These are phyloP conservation scores for Macrotis lagotis DNA, from an alignment of 2,113 vertebrate genomes.

Conservation along the genomic window DNA sequence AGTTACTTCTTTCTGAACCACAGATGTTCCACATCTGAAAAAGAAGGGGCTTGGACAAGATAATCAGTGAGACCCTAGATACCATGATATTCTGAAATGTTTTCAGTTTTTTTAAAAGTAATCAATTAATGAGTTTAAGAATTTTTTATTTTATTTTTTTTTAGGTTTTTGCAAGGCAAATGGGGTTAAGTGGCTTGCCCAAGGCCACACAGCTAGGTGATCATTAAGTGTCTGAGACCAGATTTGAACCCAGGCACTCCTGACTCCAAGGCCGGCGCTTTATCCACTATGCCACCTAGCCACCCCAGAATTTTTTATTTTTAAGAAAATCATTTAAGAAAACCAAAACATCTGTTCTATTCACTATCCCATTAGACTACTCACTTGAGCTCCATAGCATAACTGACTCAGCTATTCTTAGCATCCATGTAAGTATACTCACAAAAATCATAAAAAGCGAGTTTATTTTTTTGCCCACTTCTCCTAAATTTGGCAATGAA, in stretches of 20 bases:
- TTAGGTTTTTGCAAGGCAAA: no score
- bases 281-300: no score
- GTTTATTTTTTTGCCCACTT: background rate
- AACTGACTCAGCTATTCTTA: background rate
- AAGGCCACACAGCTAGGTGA: no score
- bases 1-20: background rate
- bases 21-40: background rate
- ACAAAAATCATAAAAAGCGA: background rate
- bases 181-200: no score
- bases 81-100: background rate
- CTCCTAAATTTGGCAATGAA: background rate
- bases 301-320: no score
- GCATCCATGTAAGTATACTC: background rate
- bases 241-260: no score
- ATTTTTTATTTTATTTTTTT: no score
- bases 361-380: background rate
- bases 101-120: background rate
- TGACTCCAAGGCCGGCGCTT: no score
- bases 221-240: no score
- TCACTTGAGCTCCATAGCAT: background rate
- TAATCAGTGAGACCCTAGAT: background rate
- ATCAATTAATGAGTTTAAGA: background rate
- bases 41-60: background rate
- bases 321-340: no score
- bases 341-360: background rate